Conservation (phyloP, 1,140 invertebrate genomes). For the Drosophila malerkotliana region DNA sequence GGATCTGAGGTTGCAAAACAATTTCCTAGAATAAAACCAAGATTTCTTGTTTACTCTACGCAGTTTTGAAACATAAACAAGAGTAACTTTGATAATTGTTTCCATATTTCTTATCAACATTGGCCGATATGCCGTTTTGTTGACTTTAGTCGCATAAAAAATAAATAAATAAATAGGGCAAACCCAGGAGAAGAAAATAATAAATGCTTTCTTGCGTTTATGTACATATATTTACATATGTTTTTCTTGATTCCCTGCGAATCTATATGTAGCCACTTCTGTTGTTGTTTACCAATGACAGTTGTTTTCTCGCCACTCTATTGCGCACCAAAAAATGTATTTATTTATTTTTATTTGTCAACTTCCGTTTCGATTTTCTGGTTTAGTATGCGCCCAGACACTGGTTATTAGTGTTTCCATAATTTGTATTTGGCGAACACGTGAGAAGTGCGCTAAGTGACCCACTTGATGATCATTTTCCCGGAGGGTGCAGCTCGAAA, state of each 20-base stretch:
- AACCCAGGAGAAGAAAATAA: constrained; percentile 17
- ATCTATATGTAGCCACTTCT: constrained; percentile 3
- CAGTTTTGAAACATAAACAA: constrained; percentile 40
- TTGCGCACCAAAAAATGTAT: constrained; percentile 49
- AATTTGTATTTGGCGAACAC: constrained; percentile 45
- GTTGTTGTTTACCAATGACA: constrained; percentile 36
- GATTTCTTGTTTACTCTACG: constrained; percentile 35
- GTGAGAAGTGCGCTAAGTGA: constrained; percentile 31
- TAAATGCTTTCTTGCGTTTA: constrained; percentile 18
- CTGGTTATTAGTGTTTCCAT: constrained; percentile 3
- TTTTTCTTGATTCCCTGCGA: constrained; percentile 37
- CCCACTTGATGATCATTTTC: constrained; percentile 34
- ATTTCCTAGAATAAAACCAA: constrained; percentile 21
- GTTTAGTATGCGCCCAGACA: constrained; percentile 55
- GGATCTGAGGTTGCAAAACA: constrained; percentile 15
- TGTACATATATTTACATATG: constrained; percentile 47
- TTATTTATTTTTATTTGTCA: constrained; percentile 60
- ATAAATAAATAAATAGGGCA: constrained; percentile 24
- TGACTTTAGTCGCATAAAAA: constrained; percentile 20
- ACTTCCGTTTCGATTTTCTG: constrained; percentile 64
- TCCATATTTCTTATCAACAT: constrained; percentile 36
- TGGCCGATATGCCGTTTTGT: constrained; percentile 8
- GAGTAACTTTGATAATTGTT: constrained; percentile 47
- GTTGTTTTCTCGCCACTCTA: constrained; percentile 52
- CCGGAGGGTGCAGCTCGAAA: constrained; percentile 48